These are phyloP conservation scores for Thalassoma bifasciatum DNA, from an alignment of 2,113 vertebrate genomes.

Conservation along the genomic window DNA sequence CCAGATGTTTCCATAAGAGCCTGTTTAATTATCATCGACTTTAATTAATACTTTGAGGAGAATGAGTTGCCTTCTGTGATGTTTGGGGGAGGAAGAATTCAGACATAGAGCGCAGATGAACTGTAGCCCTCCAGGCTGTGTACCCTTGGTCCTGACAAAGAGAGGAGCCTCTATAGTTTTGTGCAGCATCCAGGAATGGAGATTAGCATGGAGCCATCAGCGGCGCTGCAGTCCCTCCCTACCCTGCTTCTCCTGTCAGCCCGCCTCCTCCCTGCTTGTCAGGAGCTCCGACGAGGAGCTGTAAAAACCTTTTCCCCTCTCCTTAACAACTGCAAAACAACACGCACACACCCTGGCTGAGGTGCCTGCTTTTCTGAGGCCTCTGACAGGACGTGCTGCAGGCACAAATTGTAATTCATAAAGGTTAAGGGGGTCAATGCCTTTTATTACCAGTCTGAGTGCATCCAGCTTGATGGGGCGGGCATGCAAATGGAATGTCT, in stretches of 20 bases:
- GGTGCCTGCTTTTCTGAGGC: constrained; percentile 85
- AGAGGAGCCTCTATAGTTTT: constrained; percentile 54
- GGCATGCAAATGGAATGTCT: constrained; percentile 87
- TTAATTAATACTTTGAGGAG: constrained; percentile 16
- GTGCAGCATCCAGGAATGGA: constrained; percentile 72
- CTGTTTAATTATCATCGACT: constrained; percentile 11
- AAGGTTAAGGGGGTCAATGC: constrained; percentile 90
- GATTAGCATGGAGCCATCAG: constrained; percentile 81
- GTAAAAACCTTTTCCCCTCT: constrained; percentile 85
- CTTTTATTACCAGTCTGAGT: constrained; percentile 88
- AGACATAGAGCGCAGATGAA: constrained; percentile 31
- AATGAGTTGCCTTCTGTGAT: constrained; percentile 9
- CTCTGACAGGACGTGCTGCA: constrained; percentile 87
- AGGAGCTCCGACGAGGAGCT: constrained; percentile 83
- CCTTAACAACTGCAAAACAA: constrained; percentile 86
- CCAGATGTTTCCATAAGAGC: constrained; percentile 31
- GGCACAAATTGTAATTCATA: constrained; percentile 90
- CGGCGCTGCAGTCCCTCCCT: constrained; percentile 77
- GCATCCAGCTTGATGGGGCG: constrained; percentile 84
- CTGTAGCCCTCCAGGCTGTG: constrained; percentile 36
- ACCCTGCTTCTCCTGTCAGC: constrained; percentile 83
- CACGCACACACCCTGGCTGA: constrained; percentile 78
- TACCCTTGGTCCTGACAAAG: constrained; percentile 64
- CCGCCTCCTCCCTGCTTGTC: constrained; percentile 83
- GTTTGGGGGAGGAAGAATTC: constrained; percentile 7